Percentiles rank a stretch among this genome's conserved stretches.
These are phyloP conservation scores for Darevskia mixta DNA, from an alignment of 2,797 vertebrate species.

Conservation along the genomic window DNA sequence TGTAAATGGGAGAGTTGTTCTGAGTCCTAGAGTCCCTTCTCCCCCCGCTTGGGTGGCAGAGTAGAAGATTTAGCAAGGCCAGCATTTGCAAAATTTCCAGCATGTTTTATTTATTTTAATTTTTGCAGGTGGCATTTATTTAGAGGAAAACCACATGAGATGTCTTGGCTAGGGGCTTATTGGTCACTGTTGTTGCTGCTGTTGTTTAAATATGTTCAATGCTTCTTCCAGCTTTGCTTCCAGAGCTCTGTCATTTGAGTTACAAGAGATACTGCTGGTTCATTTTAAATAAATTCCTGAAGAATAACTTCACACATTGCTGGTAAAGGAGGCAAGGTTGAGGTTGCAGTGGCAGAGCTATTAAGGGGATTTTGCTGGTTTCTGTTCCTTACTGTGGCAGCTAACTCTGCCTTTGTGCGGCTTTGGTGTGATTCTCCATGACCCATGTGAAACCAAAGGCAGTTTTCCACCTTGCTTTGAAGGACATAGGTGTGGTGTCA, in stretches of 20 bases:
- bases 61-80: neutral
- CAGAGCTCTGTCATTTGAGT: neutral
- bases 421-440: neutral
- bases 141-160: neutral
- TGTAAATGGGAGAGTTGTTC: conserved; percentile 46
- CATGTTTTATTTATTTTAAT: neutral
- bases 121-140: neutral
- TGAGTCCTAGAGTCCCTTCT: neutral
- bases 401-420: neutral
- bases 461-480: neutral
- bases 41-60: neutral
- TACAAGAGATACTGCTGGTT: neutral
- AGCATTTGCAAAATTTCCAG: neutral
- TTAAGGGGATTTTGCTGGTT: neutral
- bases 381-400: neutral
- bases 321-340: neutral
- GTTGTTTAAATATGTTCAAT: no score
- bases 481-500: neutral
- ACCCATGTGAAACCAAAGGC: no score
- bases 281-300: neutral
- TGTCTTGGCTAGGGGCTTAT: neutral
- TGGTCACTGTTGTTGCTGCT: neutral
- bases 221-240: neutral
- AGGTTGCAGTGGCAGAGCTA: neutral
- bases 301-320: neutral